Conservation (phyloP, 2,888 invertebrate genomes). For the Napeogenes sylphis region DNA sequence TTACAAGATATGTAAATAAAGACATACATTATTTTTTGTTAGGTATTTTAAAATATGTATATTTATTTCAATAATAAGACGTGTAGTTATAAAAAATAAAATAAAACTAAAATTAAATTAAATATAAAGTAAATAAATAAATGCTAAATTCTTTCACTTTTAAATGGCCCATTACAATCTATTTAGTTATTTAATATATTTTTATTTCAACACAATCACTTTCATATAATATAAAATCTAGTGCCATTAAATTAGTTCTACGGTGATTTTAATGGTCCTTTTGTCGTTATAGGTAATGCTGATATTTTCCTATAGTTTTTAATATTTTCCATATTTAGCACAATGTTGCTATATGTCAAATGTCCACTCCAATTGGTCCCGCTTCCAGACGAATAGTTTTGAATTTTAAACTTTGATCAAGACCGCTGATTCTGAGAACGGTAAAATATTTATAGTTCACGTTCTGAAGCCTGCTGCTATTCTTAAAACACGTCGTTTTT, state of each 20-base stretch:
- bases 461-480: constrained; percentile 2
- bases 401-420: constrained; percentile 28
- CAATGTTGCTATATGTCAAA: constrained; percentile 26
- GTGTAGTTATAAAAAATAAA: too few species aligned
- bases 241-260: constrained; percentile 11
- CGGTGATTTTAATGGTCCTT: constrained; percentile 15
- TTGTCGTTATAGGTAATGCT: constrained; percentile 18
- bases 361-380: constrained; percentile 28
- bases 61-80: too few species aligned
- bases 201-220: not conserved
- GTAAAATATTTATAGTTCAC: constrained; percentile 29
- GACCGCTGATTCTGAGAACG: constrained; percentile 30
- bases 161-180: constrained; percentile 7
- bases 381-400: constrained; percentile 25
- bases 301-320: constrained; percentile 25
- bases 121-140: too few species aligned
- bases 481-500: not conserved
- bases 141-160: not conserved
- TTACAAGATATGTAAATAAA: too few species aligned
- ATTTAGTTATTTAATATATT: not conserved
- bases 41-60: too few species aligned
- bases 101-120: too few species aligned
- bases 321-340: constrained; percentile 29
- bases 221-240: not conserved
- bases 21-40: too few species aligned